Percentiles rank a stretch among this genome's conserved stretches.
phyloP scores from a whole-genome alignment of 2,797 vertebrate species.

The Amniataba percoides region DNA sequence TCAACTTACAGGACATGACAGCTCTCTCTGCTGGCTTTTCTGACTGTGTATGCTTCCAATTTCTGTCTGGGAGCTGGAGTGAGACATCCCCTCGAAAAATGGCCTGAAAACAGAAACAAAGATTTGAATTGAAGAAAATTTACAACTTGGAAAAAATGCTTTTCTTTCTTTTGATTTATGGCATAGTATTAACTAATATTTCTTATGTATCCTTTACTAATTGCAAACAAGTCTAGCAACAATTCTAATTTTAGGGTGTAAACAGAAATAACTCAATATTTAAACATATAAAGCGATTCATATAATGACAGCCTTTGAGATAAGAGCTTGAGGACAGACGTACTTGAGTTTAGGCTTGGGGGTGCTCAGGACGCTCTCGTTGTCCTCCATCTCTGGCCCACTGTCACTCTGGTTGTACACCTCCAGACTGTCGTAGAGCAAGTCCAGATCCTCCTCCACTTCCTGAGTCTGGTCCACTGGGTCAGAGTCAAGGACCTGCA shows the following conservation, averaged over 20 bases:
- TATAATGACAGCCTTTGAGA: neutral
- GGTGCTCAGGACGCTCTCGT: constrained; percentile 87
- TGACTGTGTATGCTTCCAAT: constrained; percentile 87
- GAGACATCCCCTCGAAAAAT: constrained; percentile 89
- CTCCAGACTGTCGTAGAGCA: constrained; percentile 88
- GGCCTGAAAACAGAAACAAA: constrained; percentile 77
- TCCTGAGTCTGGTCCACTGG: constrained; percentile 88
- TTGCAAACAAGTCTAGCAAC: neutral
- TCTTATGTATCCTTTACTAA: neutral
- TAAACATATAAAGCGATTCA: neutral
- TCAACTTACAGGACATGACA: constrained; percentile 82
- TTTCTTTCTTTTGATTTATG: neutral
- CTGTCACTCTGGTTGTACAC: constrained; percentile 89
- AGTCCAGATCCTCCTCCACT: constrained; percentile 88
- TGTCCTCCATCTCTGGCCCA: constrained; percentile 89
- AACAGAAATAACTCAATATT: neutral
- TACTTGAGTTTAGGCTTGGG: constrained; percentile 89
- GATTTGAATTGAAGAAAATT: constrained; percentile 5
- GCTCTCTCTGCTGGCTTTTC: constrained; percentile 81
- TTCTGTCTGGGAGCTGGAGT: constrained; percentile 89
- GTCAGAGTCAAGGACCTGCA: constrained; percentile 88
- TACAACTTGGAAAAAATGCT: neutral
- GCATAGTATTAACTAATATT: neutral
- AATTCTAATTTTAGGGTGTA: neutral
- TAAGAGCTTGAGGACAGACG: neutral